phyloP scores from a whole-genome alignment of 2,113 vertebrate species.

The Dicrurus megarhynchus region DNA sequence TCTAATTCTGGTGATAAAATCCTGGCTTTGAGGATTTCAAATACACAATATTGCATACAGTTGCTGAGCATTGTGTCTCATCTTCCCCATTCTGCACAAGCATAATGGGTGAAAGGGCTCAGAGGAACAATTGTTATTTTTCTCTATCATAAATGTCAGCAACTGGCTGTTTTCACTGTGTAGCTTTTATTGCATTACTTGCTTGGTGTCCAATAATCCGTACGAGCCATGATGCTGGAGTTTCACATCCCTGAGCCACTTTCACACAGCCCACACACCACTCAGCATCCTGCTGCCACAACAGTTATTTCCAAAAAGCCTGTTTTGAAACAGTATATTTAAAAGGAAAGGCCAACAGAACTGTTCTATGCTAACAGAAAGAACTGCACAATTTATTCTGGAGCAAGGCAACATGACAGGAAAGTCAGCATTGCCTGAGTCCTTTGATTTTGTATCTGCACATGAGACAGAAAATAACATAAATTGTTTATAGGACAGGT shows the following conservation, averaged over 20 bases:
- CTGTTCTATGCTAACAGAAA: neutral
- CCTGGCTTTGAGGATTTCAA: neutral
- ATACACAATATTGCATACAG: neutral
- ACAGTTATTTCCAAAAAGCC: slow-evolving; percentile 1
- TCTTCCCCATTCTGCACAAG: neutral
- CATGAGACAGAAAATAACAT: neutral
- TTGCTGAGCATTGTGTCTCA: neutral
- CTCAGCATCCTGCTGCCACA: slow-evolving; percentile 29
- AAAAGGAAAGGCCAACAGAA: neutral
- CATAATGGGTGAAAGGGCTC: neutral
- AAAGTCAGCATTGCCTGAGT: neutral
- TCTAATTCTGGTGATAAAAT: neutral
- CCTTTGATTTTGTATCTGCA: neutral
- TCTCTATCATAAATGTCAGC: neutral
- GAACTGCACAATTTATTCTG: neutral
- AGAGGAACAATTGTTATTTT: neutral
- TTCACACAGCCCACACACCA: slow-evolving; percentile 37
- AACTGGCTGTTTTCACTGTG: neutral
- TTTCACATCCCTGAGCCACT: slow-evolving; percentile 16
- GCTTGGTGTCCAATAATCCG: neutral
- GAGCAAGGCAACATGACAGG: neutral
- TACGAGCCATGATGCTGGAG: neutral
- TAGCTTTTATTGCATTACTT: neutral
- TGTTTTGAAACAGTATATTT: neutral
- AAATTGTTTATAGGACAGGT: neutral